phyloP scores from a whole-genome alignment of 2,888 invertebrate species.

The Cheilosia vernalis region DNA sequence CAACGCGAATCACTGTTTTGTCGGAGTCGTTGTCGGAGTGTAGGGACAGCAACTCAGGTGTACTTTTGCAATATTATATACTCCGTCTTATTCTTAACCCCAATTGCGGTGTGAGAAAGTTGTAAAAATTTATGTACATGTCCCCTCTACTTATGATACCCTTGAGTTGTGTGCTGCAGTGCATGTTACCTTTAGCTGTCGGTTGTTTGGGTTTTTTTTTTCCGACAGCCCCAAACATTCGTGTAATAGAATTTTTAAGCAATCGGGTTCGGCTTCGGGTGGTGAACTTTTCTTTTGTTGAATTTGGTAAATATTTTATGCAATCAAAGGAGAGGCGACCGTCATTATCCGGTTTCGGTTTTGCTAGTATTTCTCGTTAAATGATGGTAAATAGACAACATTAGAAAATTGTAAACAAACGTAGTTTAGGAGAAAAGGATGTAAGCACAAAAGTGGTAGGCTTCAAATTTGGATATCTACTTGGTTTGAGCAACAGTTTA shows the following conservation, averaged over 20 bases:
- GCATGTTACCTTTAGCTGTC: background rate
- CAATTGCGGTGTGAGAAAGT: constrained; percentile 19
- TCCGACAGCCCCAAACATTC: background rate
- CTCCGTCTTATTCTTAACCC: constrained; percentile 15
- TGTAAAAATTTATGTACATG: constrained; percentile 29
- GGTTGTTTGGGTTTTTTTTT: background rate
- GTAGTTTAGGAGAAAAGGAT: background rate
- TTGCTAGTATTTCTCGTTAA: background rate
- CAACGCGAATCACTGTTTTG: constrained; percentile 1
- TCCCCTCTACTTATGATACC: constrained; percentile 29
- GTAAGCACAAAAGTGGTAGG: background rate
- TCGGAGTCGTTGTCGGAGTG: background rate
- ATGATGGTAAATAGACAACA: background rate
- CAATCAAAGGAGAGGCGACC: background rate
- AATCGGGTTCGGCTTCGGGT: background rate
- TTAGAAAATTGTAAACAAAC: background rate
- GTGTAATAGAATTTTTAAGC: constrained; percentile 21
- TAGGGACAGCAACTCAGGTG: constrained; percentile 33
- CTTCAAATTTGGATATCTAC: background rate
- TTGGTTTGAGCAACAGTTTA: too few relatives aligned
- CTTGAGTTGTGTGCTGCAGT: constrained; percentile 7
- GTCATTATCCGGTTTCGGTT: background rate
- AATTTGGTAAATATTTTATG: constrained; percentile 13
- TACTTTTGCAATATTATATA: background rate
- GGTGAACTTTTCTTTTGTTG: background rate